Percentiles rank a stretch among this genome's conserved stretches.
Evolutionary conservation across 1,140 invertebrate species (phyloP).

Genomic region (Philaenus spumarius): DNA sequence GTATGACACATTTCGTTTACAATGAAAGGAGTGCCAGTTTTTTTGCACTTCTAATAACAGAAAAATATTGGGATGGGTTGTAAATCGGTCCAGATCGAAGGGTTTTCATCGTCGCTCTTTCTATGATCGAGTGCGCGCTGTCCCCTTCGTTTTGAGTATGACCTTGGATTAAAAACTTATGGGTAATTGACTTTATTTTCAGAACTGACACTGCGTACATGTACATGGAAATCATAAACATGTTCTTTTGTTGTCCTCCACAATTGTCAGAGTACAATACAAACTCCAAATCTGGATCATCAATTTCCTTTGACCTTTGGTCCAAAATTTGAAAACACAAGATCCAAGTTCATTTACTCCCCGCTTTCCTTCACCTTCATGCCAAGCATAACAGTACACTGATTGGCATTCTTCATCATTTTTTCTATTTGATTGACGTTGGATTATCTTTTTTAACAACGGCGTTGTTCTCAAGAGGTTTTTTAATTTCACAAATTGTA

Average conservation of each 20-base stretch:
- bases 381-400: conserved; percentile 40
- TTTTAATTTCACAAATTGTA: conserved; percentile 31
- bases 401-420: conserved; percentile 38
- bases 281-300: conserved; percentile 29
- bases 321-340: conserved; percentile 34
- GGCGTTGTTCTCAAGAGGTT: conserved; percentile 23
- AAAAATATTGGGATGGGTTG: conserved; percentile 19
- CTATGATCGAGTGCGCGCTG: conserved; percentile 25
- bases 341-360: too few relatives aligned
- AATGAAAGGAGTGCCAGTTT: conserved; percentile 9
- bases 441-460: conserved; percentile 33
- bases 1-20: too few relatives aligned
- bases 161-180: conserved; percentile 17
- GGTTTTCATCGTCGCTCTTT: conserved; percentile 31
- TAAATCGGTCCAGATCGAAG: conserved; percentile 37
- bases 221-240: conserved; percentile 34
- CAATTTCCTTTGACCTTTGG: conserved; percentile 1
- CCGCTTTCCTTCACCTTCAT: too few relatives aligned
- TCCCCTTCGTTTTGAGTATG: conserved; percentile 18
- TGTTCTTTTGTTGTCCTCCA: conserved; percentile 38
- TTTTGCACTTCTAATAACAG: conserved; percentile 1
- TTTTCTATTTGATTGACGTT: conserved; percentile 42
- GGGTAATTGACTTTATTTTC: conserved; percentile 19
- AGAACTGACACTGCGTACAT: too few relatives aligned
- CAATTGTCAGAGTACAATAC: conserved; percentile 38